phyloP scores from a whole-genome alignment of 1,140 invertebrate species.

The Coelopa frigida region DNA sequence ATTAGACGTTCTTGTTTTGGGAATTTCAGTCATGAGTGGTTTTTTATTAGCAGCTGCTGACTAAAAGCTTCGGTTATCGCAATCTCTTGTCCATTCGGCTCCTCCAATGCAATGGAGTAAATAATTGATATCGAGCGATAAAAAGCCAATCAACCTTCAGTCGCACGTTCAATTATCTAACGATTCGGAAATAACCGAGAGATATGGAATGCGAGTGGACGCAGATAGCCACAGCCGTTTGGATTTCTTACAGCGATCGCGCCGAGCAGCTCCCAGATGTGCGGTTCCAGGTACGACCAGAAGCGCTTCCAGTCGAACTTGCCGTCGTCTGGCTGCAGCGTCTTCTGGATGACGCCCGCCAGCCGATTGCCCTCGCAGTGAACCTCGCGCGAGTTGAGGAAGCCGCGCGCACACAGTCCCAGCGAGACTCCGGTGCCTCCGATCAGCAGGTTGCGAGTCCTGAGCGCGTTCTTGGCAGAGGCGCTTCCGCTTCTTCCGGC shows the following conservation, averaged over 20 bases:
- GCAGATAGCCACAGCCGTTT: too few species aligned
- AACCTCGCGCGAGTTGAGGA: slow-evolving; percentile 13
- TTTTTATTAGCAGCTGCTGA: too few species aligned
- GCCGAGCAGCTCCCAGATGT: slow-evolving; percentile 51
- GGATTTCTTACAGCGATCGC: slow-evolving; percentile 53
- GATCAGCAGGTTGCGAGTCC: slow-evolving; percentile 20
- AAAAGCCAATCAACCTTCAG: too few species aligned
- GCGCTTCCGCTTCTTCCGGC: slow-evolving; percentile 1
- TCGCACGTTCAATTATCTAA: too few species aligned
- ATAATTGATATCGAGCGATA: too few species aligned
- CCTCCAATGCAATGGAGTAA: too few species aligned
- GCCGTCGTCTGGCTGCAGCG: slow-evolving; percentile 38
- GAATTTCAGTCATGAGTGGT: too few species aligned
- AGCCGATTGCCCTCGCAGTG: slow-evolving; percentile 36
- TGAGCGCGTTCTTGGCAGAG: slow-evolving; percentile 18
- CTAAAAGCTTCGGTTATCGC: too few species aligned
- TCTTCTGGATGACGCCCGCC: slow-evolving; percentile 35
- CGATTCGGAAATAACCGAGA: too few species aligned
- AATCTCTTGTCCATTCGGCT: too few species aligned
- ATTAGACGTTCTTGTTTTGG: too few species aligned
- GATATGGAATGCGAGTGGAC: too few species aligned
- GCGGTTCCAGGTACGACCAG: slow-evolving; percentile 55
- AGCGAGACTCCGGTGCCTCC: slow-evolving; percentile 26
- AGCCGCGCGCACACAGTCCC: slow-evolving; percentile 23
- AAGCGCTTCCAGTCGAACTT: slow-evolving; percentile 57